Percentiles rank a stretch among this genome's conserved stretches.
Evolutionary conservation across 1,140 invertebrate species (phyloP).

Genomic region (Dendroctonus valens): DNA sequence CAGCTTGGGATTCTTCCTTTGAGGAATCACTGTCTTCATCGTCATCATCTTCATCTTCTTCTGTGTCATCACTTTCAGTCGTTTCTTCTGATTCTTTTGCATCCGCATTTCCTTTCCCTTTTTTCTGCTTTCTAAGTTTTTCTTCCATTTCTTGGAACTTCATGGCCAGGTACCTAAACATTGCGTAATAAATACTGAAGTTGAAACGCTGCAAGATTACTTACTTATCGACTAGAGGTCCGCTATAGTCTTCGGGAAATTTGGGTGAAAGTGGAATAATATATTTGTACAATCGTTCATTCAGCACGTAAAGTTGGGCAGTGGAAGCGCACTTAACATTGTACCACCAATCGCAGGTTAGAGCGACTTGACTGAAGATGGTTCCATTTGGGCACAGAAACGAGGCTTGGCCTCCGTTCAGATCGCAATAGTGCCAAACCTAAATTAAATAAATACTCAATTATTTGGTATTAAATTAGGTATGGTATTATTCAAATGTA

Average conservation of each 20-base stretch:
- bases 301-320: slow-evolving; percentile 79
- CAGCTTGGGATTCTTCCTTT: slow-evolving; percentile 16
- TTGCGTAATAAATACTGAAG: slow-evolving; percentile 23
- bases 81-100: slow-evolving; percentile 31
- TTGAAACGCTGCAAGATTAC: slow-evolving; percentile 9
- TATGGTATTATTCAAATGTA: too few relatives aligned
- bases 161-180: slow-evolving; percentile 67
- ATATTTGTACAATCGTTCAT: slow-evolving; percentile 84
- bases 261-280: slow-evolving; percentile 80
- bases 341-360: slow-evolving; percentile 92
- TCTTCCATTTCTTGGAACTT: slow-evolving; percentile 83
- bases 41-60: slow-evolving; percentile 16
- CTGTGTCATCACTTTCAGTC: slow-evolving; percentile 24
- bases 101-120: slow-evolving; percentile 42
- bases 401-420: slow-evolving; percentile 87
- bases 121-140: slow-evolving; percentile 59
- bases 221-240: slow-evolving; percentile 77
- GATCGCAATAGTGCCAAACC: slow-evolving; percentile 89
- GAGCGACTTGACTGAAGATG: slow-evolving; percentile 81
- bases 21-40: slow-evolving; percentile 24
- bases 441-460: slow-evolving; percentile 48
- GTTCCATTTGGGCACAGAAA: slow-evolving; percentile 90
- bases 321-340: slow-evolving; percentile 82
- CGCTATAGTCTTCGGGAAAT: slow-evolving; percentile 84
- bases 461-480: too few relatives aligned